Evolutionary conservation across 2,888 invertebrate genomes (phyloP), one percentile per base, ranked within the genome.

Genomic region (Syrphus vitripennis): DNA sequence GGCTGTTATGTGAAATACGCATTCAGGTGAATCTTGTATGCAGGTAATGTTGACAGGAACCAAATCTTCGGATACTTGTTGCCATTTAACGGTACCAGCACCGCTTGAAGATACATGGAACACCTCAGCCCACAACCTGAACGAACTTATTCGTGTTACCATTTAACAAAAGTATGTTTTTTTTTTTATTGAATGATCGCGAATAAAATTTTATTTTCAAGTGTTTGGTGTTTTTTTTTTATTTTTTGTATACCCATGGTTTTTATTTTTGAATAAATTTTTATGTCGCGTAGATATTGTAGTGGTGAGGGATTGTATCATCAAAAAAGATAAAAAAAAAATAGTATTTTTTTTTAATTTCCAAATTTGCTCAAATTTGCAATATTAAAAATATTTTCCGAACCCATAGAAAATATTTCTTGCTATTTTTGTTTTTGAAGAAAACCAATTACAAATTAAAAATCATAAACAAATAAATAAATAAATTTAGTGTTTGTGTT

Each of bases 1-100:
- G 90, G 99, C 99, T 90, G 98, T 98, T 94, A 99, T 98, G 94
- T 99, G 99, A 93, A 98, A 99, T 93, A 98, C 96, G 93, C 98
- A 98, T 93, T 98, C 98, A 67, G 98, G 98, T 87, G 97, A 97
- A 93, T 98, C 98, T 94, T 98, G 97, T 92, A 98, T 97, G 94
- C 98, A 98, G 89, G 98, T 98, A 93, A 99, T 98, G 94, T 98
- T 98, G 89, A 99, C 98, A 77, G 99, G 99, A 89, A 99, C 99
- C 93, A 99, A 95, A 93, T 99, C 99, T 93, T 98, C 98, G 88
- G 98, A 98, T 89, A 99, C 97, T 93, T 98, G 97, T 94, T 98
- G 97, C 98, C 99, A 99, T 94, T 97, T 98, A 88, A 98, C 97
- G 55, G 97, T 97, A 90, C 98, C 97, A 88, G 97, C 96, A 88